These are phyloP conservation scores for Phrynocephalus guinanensis DNA, from an alignment of 2,797 vertebrate species.

Conservation along the genomic window DNA sequence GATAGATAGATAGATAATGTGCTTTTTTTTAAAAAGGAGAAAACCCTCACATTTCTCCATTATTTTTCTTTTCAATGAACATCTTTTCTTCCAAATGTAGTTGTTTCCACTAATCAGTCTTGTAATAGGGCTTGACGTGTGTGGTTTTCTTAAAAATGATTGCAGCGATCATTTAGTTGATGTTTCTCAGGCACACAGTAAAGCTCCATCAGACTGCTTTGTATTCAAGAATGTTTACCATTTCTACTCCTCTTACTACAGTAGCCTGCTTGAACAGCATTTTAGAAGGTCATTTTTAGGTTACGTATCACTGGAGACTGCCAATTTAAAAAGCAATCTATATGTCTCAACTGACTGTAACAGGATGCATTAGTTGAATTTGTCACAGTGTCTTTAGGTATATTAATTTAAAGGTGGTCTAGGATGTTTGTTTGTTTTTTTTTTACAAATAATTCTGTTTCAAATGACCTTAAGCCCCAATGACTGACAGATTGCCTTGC, in stretches of 20 bases:
- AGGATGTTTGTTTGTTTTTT: no score
- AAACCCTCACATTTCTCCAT: not conserved
- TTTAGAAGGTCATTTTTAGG: slow-evolving; percentile 18
- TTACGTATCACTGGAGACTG: not conserved
- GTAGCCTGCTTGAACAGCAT: not conserved
- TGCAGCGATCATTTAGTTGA: not conserved
- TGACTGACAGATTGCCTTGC: not conserved
- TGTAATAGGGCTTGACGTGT: not conserved
- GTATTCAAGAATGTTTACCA: not conserved
- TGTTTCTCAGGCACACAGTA: not conserved
- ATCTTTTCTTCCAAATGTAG: not conserved
- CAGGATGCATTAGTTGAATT: slow-evolving; percentile 7
- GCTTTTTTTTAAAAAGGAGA: no score
- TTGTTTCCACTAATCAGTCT: not conserved
- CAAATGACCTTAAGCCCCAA: not conserved
- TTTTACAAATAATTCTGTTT: not conserved
- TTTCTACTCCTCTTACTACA: not conserved
- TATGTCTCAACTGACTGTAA: not conserved
- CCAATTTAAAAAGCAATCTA: not conserved
- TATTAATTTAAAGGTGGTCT: not conserved
- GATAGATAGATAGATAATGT: no score
- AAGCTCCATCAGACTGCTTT: not conserved
- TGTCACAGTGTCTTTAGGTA: not conserved
- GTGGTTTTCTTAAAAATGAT: not conserved
- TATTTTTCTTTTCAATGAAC: not conserved